These are phyloP conservation scores for Gambusia yucatana DNA, from an alignment of 2,797 vertebrate species.

Conservation along the genomic window DNA sequence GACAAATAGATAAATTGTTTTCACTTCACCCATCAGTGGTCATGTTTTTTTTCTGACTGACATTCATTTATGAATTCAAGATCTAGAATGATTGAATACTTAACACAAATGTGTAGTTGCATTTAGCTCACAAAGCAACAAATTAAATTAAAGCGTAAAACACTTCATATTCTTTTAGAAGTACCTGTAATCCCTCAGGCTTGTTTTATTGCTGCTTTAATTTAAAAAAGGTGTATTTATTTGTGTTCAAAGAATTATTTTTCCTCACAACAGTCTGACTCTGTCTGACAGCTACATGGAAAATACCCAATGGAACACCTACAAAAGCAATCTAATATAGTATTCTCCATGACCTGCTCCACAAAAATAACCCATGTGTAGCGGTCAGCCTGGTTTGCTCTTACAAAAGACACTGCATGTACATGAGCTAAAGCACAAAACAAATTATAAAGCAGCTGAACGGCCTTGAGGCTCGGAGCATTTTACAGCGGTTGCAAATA, in stretches of 20 bases:
- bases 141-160: constrained; percentile 37
- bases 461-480: constrained; percentile 59
- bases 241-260: constrained; percentile 58
- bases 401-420: constrained; percentile 75
- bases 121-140: constrained; percentile 42
- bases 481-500: constrained; percentile 6
- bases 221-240: constrained; percentile 64
- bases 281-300: constrained; percentile 70
- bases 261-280: constrained; percentile 60
- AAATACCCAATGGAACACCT: constrained; percentile 70
- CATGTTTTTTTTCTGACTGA: not conserved
- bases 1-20: not conserved
- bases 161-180: constrained; percentile 32
- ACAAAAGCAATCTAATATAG: constrained; percentile 83
- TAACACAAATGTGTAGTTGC: constrained; percentile 23
- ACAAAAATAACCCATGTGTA: constrained; percentile 75
- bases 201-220: constrained; percentile 70
- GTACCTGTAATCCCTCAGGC: constrained; percentile 41
- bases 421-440: constrained; percentile 72
- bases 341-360: constrained; percentile 73
- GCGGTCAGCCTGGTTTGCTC: constrained; percentile 67
- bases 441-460: constrained; percentile 74
- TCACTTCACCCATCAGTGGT: not conserved
- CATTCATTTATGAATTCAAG: not conserved
- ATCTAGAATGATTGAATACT: constrained; percentile 30